Evolutionary conservation across 2,797 vertebrate species (phyloP).

Genomic region (Petrocephalus schoutedeni): DNA sequence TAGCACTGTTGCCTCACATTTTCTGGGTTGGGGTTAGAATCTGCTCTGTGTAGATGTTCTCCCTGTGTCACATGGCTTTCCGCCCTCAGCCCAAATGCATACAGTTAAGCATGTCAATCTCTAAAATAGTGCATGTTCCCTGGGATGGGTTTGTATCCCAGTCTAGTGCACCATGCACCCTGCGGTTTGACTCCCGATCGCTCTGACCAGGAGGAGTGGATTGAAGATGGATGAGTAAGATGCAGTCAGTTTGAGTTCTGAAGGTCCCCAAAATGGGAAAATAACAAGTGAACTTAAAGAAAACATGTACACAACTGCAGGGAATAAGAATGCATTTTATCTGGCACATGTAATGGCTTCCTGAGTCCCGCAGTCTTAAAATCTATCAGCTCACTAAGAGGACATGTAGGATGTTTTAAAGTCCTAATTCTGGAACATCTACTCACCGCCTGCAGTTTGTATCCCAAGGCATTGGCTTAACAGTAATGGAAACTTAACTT

Average conservation of each 20-base stretch:
- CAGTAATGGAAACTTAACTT: slow-evolving; percentile 11
- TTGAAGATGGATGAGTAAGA: neutral
- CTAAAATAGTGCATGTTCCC: neutral
- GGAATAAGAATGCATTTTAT: neutral
- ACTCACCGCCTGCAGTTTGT: neutral
- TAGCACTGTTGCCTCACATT: neutral
- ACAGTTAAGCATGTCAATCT: neutral
- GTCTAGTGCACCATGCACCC: neutral
- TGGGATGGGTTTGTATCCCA: neutral
- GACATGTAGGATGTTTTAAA: slow-evolving; percentile 7
- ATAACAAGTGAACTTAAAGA: neutral
- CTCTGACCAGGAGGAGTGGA: neutral
- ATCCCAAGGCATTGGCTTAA: neutral
- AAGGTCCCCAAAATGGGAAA: neutral
- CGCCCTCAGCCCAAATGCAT: neutral
- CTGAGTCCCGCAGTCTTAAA: neutral
- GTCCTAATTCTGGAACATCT: slow-evolving; percentile 1
- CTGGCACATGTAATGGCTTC: neutral
- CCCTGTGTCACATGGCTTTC: neutral
- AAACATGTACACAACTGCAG: neutral
- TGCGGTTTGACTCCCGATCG: neutral
- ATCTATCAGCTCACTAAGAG: neutral
- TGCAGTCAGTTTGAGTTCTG: neutral
- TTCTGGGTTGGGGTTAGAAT: neutral
- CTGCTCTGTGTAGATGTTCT: neutral